phyloP scores from a whole-genome alignment of 2,113 vertebrate genomes.

The Cygnus atratus region DNA sequence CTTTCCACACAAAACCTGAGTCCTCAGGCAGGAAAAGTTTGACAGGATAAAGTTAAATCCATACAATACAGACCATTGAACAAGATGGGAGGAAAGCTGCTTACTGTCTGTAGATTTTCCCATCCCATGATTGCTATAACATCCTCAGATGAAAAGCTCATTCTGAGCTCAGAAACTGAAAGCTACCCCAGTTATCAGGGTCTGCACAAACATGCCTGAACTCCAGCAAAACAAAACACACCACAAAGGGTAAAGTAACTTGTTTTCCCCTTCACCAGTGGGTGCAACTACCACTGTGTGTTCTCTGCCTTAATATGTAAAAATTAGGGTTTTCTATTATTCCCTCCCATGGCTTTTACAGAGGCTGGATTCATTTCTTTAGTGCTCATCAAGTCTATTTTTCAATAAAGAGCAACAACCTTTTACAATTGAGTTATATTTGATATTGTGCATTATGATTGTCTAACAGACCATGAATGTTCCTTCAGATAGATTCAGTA shows the following conservation, averaged over 20 bases:
- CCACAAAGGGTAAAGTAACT: neutral
- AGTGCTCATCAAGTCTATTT: neutral
- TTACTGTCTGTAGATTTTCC: neutral
- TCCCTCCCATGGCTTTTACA: neutral
- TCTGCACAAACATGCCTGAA: neutral
- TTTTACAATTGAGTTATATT: constrained; percentile 6
- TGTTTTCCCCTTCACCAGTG: neutral
- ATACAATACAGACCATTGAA: neutral
- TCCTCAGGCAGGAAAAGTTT: neutral
- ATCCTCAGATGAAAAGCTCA: neutral
- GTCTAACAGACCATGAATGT: constrained; percentile 58
- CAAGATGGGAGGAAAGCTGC: neutral
- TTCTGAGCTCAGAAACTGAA: neutral
- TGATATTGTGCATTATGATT: constrained; percentile 64
- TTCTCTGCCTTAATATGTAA: neutral
- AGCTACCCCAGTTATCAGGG: neutral
- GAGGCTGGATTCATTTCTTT: constrained; percentile 13
- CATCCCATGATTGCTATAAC: neutral
- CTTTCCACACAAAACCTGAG: neutral
- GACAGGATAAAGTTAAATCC: neutral
- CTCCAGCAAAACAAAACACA: neutral
- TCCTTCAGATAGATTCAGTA: neutral
- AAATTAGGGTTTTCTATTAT: neutral
- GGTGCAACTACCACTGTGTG: neutral
- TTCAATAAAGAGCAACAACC: constrained; percentile 20